Evolutionary conservation across 2,888 invertebrate genomes (phyloP).

Genomic region (Panopea generosa): DNA sequence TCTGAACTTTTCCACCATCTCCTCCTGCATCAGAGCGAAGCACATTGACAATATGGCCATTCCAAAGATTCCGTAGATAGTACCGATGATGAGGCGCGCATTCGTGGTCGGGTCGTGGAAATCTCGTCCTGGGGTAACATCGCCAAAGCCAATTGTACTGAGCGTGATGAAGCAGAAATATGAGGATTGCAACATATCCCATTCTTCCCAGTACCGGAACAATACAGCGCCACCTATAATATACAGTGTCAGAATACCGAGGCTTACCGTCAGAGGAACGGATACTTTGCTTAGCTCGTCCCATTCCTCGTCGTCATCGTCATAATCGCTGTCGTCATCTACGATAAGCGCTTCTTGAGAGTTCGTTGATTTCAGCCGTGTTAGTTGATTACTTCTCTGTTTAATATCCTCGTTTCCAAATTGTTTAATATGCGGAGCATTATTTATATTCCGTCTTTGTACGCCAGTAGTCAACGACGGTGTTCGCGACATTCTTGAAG

Average conservation of each 20-base stretch:
- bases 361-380: slow-evolving; percentile 40
- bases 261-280: slow-evolving; percentile 83
- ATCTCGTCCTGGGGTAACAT: slow-evolving; percentile 81
- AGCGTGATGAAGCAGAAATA: slow-evolving; percentile 86
- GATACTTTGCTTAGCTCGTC: slow-evolving; percentile 84
- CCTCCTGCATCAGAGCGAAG: slow-evolving; percentile 85
- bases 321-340: slow-evolving; percentile 79
- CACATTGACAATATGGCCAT: slow-evolving; percentile 86
- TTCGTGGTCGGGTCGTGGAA: slow-evolving; percentile 80
- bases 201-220: slow-evolving; percentile 84
- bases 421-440: no score
- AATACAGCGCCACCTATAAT: slow-evolving; percentile 84
- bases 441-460: no score
- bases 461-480: no score
- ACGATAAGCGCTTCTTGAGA: slow-evolving; percentile 66
- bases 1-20: slow-evolving; percentile 83
- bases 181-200: slow-evolving; percentile 82
- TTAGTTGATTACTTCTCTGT: no score
- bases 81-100: slow-evolving; percentile 81
- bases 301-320: slow-evolving; percentile 82
- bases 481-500: no score
- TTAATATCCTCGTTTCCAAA: no score
- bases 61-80: slow-evolving; percentile 84
- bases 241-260: slow-evolving; percentile 75
- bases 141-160: slow-evolving; percentile 85